Evolutionary conservation across 35 echinoderm and acorn worm species (phyloP).

Genomic region (Ophioderma brevispina): DNA sequence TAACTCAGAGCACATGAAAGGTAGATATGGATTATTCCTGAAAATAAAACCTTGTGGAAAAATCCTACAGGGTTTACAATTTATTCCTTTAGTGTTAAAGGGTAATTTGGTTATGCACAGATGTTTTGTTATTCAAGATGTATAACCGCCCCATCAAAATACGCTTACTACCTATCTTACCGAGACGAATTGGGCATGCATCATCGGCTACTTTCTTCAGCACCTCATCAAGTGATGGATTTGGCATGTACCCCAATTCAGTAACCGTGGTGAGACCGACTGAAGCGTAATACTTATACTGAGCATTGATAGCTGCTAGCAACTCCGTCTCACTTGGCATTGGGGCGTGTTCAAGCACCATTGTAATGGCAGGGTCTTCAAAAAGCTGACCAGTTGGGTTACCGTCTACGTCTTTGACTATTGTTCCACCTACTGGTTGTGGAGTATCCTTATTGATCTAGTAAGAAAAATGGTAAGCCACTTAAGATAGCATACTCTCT

Average conservation of each 20-base stretch:
- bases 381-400: constrained; percentile 34
- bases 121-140: too few species aligned
- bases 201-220: constrained; percentile 10
- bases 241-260: constrained; percentile 55
- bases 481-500: too few species aligned
- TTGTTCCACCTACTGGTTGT: constrained; percentile 34
- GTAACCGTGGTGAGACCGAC: constrained; percentile 64
- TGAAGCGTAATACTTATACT: constrained; percentile 47
- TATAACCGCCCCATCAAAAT: too few species aligned
- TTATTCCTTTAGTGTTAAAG: too few species aligned
- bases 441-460: too few species aligned
- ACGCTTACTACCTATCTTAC: too few species aligned
- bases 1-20: too few species aligned
- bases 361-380: constrained; percentile 31
- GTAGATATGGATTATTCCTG: too few species aligned
- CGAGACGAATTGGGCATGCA: constrained; percentile 52
- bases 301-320: background rate
- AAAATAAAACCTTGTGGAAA: too few species aligned
- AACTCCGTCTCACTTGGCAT: background rate
- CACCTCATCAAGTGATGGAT: background rate
- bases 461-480: too few species aligned
- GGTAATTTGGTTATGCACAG: too few species aligned
- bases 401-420: constrained; percentile 27
- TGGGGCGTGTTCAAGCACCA: background rate
- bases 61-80: too few species aligned